Evolutionary conservation across 1,140 invertebrate genomes (phyloP).

Genomic region (Brachionus koreanus): DNA sequence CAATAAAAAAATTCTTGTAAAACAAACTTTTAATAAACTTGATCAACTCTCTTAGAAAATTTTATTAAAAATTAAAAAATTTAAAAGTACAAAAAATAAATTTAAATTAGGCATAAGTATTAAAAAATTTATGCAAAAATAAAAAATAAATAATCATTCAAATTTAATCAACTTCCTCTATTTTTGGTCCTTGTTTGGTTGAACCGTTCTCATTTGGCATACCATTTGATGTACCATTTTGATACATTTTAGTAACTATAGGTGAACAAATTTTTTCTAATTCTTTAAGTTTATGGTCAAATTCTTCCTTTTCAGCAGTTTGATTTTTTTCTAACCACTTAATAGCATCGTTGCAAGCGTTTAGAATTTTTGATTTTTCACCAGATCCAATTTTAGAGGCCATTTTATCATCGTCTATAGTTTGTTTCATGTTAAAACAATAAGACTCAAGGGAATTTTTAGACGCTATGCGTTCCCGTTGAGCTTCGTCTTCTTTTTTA

Average conservation of each 20-base stretch:
- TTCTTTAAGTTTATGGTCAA: constrained; percentile 57
- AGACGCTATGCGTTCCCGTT: constrained; percentile 73
- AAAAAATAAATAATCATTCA: background rate
- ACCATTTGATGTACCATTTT: constrained; percentile 47
- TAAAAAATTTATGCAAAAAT: background rate
- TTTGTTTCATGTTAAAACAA: constrained; percentile 90
- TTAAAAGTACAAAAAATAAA: background rate
- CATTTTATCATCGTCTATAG: constrained; percentile 68
- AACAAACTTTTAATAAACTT: too few relatives aligned
- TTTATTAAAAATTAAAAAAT: background rate
- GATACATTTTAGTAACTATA: constrained; percentile 61
- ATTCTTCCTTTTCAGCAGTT: constrained; percentile 61
- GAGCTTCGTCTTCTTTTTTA: constrained; percentile 78
- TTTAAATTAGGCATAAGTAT: background rate
- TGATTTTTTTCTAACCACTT: constrained; percentile 91
- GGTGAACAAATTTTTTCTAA: constrained; percentile 58
- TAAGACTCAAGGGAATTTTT: constrained; percentile 93
- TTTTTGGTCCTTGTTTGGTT: constrained; percentile 13
- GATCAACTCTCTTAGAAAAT: background rate
- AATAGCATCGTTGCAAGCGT: constrained; percentile 88
- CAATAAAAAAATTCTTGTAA: too few relatives aligned
- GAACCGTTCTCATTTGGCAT: background rate
- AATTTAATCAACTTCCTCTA: constrained; percentile 45
- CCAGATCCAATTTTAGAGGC: constrained; percentile 69
- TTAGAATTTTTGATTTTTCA: constrained; percentile 78